phyloP scores from a whole-genome alignment of 2,888 invertebrate species.

The Dyspetes luteomarginatus region DNA sequence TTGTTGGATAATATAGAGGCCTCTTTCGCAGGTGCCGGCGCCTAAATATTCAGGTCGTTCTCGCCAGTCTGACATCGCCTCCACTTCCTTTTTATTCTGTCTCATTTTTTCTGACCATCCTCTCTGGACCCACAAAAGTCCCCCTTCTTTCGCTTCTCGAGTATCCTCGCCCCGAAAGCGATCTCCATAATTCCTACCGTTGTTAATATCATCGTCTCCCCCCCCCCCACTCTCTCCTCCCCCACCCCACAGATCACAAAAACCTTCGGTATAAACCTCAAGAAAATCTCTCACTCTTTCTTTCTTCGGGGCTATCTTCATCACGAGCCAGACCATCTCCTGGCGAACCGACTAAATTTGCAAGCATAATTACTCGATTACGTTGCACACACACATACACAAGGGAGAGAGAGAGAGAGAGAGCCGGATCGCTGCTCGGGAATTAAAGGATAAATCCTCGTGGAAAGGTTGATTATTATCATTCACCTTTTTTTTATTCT shows the following conservation, averaged over 20 bases:
- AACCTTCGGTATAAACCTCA: conserved; percentile 16
- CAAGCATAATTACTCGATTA: conserved; percentile 66
- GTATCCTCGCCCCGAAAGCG: conserved; percentile 54
- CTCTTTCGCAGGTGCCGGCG: conserved; percentile 63
- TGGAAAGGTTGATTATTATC: conserved; percentile 61
- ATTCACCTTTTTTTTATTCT: neutral
- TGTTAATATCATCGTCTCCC: conserved; percentile 62
- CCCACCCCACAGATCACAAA: neutral
- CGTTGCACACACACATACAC: conserved; percentile 45
- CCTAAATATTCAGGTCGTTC: conserved; percentile 63
- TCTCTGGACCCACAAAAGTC: conserved; percentile 41
- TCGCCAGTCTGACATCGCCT: conserved; percentile 50
- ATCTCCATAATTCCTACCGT: conserved; percentile 66
- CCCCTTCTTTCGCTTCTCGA: conserved; percentile 19
- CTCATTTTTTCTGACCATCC: conserved; percentile 34
- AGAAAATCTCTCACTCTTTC: conserved; percentile 30
- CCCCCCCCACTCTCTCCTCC: neutral
- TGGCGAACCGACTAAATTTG: conserved; percentile 55
- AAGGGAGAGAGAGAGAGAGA: conserved; percentile 31
- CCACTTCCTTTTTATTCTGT: conserved; percentile 11
- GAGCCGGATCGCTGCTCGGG: conserved; percentile 5
- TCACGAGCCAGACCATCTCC: conserved; percentile 35
- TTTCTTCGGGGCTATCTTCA: conserved; percentile 58
- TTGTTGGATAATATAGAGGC: conserved; percentile 62
- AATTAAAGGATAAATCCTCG: conserved; percentile 54